Base-by-base conservation (phyloP, 2,888 invertebrate species). In the Agrenia bidenticulata region DNA sequence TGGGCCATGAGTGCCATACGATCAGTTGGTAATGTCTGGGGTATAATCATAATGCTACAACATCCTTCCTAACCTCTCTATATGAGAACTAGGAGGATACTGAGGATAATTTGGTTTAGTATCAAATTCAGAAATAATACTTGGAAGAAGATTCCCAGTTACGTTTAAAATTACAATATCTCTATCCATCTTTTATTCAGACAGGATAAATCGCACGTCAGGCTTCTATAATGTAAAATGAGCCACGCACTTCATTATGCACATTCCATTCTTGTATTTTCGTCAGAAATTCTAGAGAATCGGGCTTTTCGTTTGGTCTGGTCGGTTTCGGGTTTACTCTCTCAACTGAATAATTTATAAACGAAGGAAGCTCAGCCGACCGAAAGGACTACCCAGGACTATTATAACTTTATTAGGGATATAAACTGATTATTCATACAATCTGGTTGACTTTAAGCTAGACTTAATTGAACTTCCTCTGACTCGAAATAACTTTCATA, bases 381-480 rank as follows among this genome's bases (percentile, higher is more conserved):
- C 51, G 21, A 51, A 21, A 51, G 24, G 26, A 19, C 45, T 45
- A 17, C 9, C 45, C 26, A 9, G 51, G 21, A 21, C 51, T 19
- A 51, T 51, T 51, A 51, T 21, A 51, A 51, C 51, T 55, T 55
- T 55, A 55, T 55, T 26, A 55, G 13, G 45, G 17, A 41, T 37
- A 15, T 57, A 57, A 57, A 41, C 57, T 57, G 57, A 57, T 57
- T 57, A 57, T 57, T 57, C 57, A 37, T 57, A 19, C 57, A 57
- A 41, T 57, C 57, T 41, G 39, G 17, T 24, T 7, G 42, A 55
- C 32, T 55, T 37, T 55, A 37, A 32, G 9, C 37, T 32, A 21
- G 32, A 55, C 51, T 51, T 51, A 51, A 51, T 51, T 51, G 51
- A 51, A 51, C 21, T 21, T 51, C 24, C 45, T 45, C 17, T 45